Conservation (phyloP, 2,888 invertebrate species). For the Drosophila subsilvestris region DNA sequence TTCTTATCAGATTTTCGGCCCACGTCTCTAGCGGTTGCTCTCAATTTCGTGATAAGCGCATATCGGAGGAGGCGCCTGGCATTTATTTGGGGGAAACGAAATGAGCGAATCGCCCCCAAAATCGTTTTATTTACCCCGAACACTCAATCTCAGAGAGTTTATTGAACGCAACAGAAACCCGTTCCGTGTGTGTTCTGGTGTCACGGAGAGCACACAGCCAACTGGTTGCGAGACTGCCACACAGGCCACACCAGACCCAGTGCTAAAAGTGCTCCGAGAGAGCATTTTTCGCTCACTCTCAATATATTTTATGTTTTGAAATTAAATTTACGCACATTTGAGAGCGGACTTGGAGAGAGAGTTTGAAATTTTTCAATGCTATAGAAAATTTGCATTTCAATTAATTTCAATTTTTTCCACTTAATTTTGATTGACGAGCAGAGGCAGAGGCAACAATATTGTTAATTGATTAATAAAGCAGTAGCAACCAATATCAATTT, state of each 20-base stretch:
- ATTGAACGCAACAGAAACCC: conserved; percentile 45
- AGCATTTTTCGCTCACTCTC: conserved; percentile 11
- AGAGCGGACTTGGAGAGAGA: not conserved
- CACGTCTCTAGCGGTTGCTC: conserved; percentile 3
- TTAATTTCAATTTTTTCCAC: conserved; percentile 59
- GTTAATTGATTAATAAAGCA: too few relatives aligned
- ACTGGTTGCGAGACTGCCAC: conserved; percentile 50
- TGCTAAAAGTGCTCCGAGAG: not conserved
- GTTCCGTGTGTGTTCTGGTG: conserved; percentile 55
- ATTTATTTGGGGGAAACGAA: not conserved
- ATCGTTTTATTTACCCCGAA: conserved; percentile 24
- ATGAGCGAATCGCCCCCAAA: conserved; percentile 13
- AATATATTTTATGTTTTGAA: conserved; percentile 15
- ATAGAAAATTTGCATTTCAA: conserved; percentile 52
- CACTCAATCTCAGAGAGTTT: conserved; percentile 15
- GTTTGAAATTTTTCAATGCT: conserved; percentile 29
- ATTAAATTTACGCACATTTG: conserved; percentile 1
- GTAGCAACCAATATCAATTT: too few relatives aligned
- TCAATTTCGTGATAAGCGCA: conserved; percentile 41
- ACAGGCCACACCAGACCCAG: not conserved
- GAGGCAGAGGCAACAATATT: too few relatives aligned
- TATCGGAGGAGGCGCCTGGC: conserved; percentile 25
- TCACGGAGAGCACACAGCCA: conserved; percentile 44
- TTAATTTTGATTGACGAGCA: conserved; percentile 47
- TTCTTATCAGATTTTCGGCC: conserved; percentile 11